phyloP scores from a whole-genome alignment of 2,888 invertebrate genomes.

The Argyra leucocephala region DNA sequence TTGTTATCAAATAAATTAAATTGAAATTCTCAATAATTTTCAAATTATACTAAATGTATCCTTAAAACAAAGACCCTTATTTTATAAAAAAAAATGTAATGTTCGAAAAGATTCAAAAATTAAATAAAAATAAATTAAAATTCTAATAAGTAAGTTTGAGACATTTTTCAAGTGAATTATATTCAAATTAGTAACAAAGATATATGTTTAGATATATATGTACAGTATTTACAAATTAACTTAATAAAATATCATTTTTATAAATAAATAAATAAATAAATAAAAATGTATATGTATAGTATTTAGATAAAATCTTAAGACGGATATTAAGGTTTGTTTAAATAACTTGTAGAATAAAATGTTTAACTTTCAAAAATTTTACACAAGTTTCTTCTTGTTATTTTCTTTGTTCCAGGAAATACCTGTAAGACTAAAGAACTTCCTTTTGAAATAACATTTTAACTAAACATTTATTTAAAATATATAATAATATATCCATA shows the following conservation, averaged over 20 bases:
- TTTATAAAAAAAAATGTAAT: too few relatives aligned
- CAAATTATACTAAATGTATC: too few relatives aligned
- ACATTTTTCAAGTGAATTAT: not conserved
- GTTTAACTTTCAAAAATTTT: not conserved
- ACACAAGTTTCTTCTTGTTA: not conserved
- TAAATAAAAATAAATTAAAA: not conserved
- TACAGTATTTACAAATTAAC: not conserved
- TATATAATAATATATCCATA: too few relatives aligned
- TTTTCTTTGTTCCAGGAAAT: not conserved
- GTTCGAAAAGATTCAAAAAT: too few relatives aligned
- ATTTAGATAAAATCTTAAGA: not conserved
- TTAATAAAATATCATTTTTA: not conserved
- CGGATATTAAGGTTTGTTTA: not conserved
- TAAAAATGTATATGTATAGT: not conserved
- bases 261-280: not conserved
- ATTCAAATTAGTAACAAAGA: not conserved
- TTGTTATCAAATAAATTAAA: too few relatives aligned
- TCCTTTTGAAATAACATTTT: not conserved
- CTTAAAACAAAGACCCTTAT: too few relatives aligned
- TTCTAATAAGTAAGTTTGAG: not conserved
- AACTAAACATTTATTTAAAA: not conserved
- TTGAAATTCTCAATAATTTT: too few relatives aligned
- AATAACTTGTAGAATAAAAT: not conserved
- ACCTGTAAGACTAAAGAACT: conserved; percentile 6
- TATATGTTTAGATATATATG: not conserved